Evolutionary conservation across 2,113 vertebrate species (phyloP).

Genomic region (Microcebus lehilahytsara): DNA sequence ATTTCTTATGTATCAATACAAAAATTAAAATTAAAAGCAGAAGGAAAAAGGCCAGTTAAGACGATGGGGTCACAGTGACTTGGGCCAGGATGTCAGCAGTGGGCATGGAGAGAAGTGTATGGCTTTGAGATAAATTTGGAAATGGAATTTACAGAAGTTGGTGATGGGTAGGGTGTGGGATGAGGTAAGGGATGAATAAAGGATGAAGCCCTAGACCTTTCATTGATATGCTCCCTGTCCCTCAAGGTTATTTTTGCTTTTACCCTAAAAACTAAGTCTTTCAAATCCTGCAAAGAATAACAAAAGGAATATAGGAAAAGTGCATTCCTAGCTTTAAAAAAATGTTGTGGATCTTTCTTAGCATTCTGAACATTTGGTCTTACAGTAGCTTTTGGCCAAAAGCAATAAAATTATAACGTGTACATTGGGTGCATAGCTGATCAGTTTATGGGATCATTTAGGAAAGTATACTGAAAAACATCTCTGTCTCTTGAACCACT

Average conservation of each 20-base stretch:
- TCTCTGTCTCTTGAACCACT: constrained; percentile 36
- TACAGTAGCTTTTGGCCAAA: constrained; percentile 44
- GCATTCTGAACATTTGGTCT: constrained; percentile 41
- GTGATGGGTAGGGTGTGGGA: not conserved
- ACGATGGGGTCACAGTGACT: not conserved
- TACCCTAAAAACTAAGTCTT: constrained; percentile 11
- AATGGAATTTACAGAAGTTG: not conserved
- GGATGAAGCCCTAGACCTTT: not conserved
- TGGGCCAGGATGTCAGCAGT: not conserved
- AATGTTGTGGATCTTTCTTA: constrained; percentile 17
- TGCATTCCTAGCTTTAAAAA: constrained; percentile 20
- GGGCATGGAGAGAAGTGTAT: not conserved
- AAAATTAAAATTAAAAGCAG: not conserved
- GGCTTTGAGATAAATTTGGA: not conserved
- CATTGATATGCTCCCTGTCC: not conserved
- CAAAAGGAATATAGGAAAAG: not conserved
- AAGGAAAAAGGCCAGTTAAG: not conserved
- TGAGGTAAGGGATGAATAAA: not conserved
- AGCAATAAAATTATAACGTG: constrained; percentile 42
- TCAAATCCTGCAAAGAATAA: not conserved
- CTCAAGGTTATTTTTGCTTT: not conserved
- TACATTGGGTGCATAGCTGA: not conserved
- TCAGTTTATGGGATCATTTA: constrained; percentile 54
- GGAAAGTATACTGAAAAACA: constrained; percentile 63
- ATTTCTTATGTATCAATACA: not conserved